Evolutionary conservation across 2,888 invertebrate genomes (phyloP).

Genomic region (Myopa testacea): DNA sequence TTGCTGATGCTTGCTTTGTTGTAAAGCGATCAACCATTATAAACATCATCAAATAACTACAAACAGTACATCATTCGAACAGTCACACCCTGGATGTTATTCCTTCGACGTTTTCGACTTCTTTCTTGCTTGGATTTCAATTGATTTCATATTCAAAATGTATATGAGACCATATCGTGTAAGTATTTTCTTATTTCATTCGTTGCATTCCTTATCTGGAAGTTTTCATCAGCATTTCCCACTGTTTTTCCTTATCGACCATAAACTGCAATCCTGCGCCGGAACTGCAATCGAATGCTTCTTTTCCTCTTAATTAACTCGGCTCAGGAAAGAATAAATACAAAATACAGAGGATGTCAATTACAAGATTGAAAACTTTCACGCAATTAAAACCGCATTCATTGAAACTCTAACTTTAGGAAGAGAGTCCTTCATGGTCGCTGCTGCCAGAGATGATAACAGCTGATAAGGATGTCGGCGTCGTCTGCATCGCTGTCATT

Average conservation of each 20-base stretch:
- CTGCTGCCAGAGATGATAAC: slow-evolving; percentile 20
- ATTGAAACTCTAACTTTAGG: slow-evolving; percentile 28
- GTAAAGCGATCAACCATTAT: no score
- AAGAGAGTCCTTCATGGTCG: slow-evolving; percentile 27
- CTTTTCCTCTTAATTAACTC: slow-evolving; percentile 29
- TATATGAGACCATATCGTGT: no score
- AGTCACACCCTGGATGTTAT: no score
- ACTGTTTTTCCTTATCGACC: slow-evolving; percentile 41
- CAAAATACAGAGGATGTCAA: slow-evolving; percentile 2
- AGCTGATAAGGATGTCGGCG: slow-evolving; percentile 21
- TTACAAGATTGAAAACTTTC: slow-evolving; percentile 46
- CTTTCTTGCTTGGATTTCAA: no score
- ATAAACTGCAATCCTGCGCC: background rate
- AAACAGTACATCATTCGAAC: no score
- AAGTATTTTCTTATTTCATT: no score
- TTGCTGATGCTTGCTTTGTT: no score
- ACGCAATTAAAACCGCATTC: slow-evolving; percentile 62
- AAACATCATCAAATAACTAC: no score
- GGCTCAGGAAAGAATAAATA: background rate
- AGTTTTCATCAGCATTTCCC: slow-evolving; percentile 44
- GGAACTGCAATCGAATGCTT: slow-evolving; percentile 20
- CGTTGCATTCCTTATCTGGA: background rate
- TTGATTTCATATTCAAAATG: no score
- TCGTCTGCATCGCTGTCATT: background rate
- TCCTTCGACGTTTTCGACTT: no score